phyloP scores from a whole-genome alignment of 1,140 invertebrate species.

The Drosophila repleta region DNA sequence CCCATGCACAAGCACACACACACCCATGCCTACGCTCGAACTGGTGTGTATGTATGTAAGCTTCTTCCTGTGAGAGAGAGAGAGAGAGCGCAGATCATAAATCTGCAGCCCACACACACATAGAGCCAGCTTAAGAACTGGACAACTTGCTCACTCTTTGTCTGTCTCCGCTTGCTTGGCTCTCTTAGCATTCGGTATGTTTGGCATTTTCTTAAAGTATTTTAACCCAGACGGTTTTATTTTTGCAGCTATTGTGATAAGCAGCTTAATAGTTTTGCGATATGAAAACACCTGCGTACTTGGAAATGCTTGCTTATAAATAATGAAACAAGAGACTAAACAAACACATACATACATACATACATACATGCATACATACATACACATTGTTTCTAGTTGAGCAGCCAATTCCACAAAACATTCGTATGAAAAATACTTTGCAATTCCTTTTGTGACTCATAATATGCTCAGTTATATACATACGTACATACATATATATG shows the following conservation, averaged over 20 bases:
- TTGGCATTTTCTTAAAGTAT: background rate
- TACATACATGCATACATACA: background rate
- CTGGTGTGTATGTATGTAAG: background rate
- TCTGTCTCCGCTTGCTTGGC: background rate
- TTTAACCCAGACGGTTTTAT: conserved; percentile 1
- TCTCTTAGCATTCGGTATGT: background rate
- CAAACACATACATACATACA: background rate
- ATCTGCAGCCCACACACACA: conserved; percentile 4
- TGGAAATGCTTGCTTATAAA: conserved; percentile 6
- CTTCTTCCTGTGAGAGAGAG: conserved; percentile 1
- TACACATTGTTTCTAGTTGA: conserved; percentile 2
- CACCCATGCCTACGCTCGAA: background rate
- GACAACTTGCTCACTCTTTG: background rate
- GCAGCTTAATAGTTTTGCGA: conserved; percentile 6
- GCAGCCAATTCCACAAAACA: background rate
- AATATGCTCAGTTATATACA: background rate
- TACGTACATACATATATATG: background rate
- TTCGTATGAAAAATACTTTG: background rate
- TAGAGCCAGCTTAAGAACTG: conserved; percentile 13
- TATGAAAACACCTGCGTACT: conserved; percentile 24
- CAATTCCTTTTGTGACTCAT: conserved; percentile 22
- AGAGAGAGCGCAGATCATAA: conserved; percentile 2
- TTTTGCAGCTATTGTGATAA: conserved; percentile 5
- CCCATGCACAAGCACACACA: conserved; percentile 1
- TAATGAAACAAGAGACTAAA: conserved; percentile 1